Evolutionary conservation across 2,888 invertebrate species (phyloP), one percentile per base, ranked within the genome.

Genomic region (Ornithoptera alexandrae): DNA sequence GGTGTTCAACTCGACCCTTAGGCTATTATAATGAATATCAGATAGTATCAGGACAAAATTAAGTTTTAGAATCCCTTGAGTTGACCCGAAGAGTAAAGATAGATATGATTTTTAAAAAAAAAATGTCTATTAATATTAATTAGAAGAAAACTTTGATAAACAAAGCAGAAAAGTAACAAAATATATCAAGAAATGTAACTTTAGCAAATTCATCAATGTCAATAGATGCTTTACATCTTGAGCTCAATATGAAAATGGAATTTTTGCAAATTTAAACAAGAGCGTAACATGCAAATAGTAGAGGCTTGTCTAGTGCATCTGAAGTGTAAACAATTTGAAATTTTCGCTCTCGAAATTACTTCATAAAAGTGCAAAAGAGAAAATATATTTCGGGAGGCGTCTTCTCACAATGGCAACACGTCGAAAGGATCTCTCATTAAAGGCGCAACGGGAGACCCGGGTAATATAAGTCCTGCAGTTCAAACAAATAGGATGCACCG

Each of bases 391-490:
- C 66, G 20, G 56, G 60, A 57, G 67, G 57, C 59, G 63, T 71
- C 62, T 68, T 53, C 66, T 64, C 62, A 68, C 65, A 67, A 64
- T 62, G 58, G 24, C 20, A 67, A 70, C 64, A 68, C 64, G 71
- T 71, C 65, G 64, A 71, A 73, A 72, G 74, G 74, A 76, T 77
- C 72, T 74, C 77, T 79, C 76, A 78, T 78, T 78, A 77, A 74
- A 53, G 69, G 63, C 72, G 77, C 79, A 78, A 78, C 77, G 75
- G 75, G 74, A 72, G 69, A 68, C 68, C 71, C 72, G 60, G 67
- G 56, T 56, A 56, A 56, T 56, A n/a, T n/a, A 56, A 56, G 71
- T 72, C 74, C 71, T 72, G 69, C 69, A 72, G 72, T 67, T 71
- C 79, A 78, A 77, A 79, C 79, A 79, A 77, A 75, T 66, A 72